These are phyloP conservation scores for Leptonema lineaticorne DNA, from an alignment of 1,140 invertebrate species.

Conservation along the genomic window DNA sequence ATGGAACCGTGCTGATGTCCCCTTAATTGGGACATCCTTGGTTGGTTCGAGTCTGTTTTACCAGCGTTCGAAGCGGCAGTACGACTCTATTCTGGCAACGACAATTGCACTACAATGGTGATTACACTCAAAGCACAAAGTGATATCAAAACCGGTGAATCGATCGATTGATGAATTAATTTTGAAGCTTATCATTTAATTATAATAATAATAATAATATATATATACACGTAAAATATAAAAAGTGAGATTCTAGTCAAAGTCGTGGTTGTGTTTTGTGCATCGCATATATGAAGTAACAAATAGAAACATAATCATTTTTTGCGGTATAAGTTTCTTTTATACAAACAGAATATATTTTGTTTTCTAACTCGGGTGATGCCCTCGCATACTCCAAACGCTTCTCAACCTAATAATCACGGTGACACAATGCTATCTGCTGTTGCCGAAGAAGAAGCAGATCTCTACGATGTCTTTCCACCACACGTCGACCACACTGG, in stretches of 20 bases:
- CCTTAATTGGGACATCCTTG: constrained; percentile 30
- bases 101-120: background rate
- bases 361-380: constrained; percentile 44
- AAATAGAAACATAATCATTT: background rate
- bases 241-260: constrained; percentile 27
- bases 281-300: background rate
- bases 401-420: constrained; percentile 19
- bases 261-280: constrained; percentile 23
- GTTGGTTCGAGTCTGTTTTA: constrained; percentile 11
- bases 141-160: too few species aligned
- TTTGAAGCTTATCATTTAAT: too few species aligned
- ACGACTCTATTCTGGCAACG: background rate
- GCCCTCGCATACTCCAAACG: constrained; percentile 45
- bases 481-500: constrained; percentile 71
- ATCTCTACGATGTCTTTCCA: constrained; percentile 71
- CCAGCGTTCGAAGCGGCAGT: background rate
- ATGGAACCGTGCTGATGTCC: constrained; percentile 25
- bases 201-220: too few species aligned
- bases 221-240: background rate
- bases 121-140: too few species aligned
- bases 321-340: too few species aligned
- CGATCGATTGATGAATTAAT: too few species aligned
- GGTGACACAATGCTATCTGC: constrained; percentile 54
- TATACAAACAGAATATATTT: background rate
- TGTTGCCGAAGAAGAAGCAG: constrained; percentile 69